phyloP scores from a whole-genome alignment of 2,888 invertebrate genomes.

The Drosophila pseudotalamancana region DNA sequence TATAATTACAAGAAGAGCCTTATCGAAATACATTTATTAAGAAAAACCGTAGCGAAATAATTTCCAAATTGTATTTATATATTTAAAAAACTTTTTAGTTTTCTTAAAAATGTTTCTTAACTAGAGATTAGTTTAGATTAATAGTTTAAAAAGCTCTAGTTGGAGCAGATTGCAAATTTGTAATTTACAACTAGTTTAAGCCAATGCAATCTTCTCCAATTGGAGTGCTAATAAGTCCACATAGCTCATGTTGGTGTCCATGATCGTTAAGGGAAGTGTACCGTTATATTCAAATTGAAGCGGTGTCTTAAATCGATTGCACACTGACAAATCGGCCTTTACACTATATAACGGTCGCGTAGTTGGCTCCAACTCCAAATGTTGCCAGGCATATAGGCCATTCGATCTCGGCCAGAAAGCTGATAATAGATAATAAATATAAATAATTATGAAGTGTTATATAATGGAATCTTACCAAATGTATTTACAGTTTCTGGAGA shows the following conservation, averaged over 20 bases:
- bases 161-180: too few species aligned
- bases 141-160: too few species aligned
- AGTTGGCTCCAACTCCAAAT: neutral
- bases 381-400: neutral
- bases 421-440: neutral
- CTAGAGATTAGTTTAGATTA: too few species aligned
- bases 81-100: too few species aligned
- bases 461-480: constrained; percentile 18
- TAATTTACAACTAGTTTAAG: neutral
- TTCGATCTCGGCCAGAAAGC: neutral
- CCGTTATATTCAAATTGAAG: neutral
- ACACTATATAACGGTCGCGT: constrained; percentile 11
- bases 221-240: neutral
- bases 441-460: too few species aligned
- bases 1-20: too few species aligned
- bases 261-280: neutral
- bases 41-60: too few species aligned
- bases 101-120: too few species aligned
- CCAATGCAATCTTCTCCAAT: neutral
- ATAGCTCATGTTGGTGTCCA: neutral
- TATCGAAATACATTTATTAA: too few species aligned
- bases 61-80: too few species aligned
- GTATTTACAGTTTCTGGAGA: neutral
- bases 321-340: constrained; percentile 1
- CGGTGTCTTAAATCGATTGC: neutral